Evolutionary conservation across 2,888 invertebrate species (phyloP).

Genomic region (Heteromurus nitidus): DNA sequence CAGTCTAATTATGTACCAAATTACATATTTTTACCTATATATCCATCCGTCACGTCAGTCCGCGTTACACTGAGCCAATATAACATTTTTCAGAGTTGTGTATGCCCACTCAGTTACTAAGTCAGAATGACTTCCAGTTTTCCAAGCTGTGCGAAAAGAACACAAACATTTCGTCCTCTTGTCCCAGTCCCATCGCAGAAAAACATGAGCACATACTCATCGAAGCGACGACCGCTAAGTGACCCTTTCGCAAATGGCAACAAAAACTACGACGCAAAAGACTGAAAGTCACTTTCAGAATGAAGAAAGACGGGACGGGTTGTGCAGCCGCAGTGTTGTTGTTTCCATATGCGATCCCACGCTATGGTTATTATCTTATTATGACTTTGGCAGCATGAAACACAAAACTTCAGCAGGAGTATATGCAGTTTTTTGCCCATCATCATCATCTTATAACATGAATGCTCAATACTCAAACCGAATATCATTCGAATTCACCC

Average conservation of each 20-base stretch:
- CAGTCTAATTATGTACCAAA: no score
- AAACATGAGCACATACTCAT: not conserved
- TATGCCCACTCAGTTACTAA: not conserved
- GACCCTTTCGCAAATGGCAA: constrained; percentile 41
- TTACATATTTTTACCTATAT: no score
- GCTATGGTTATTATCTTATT: not conserved
- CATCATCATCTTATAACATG: not conserved
- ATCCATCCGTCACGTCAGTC: not conserved
- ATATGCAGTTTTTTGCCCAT: no score
- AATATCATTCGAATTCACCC: not conserved
- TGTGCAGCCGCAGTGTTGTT: not conserved
- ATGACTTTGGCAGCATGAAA: not conserved
- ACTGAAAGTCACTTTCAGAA: constrained; percentile 51
- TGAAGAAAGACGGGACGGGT: not conserved
- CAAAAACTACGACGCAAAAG: constrained; percentile 48
- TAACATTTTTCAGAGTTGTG: not conserved
- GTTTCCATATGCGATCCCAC: not conserved
- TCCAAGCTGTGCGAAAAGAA: not conserved
- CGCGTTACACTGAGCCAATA: not conserved
- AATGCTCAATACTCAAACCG: not conserved
- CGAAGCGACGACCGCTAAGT: constrained; percentile 24
- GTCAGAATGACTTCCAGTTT: not conserved
- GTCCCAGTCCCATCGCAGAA: not conserved
- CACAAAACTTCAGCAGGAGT: no score
- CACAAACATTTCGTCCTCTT: not conserved